These are phyloP conservation scores for Apteryx mantelli DNA, from an alignment of 2,113 vertebrate genomes.

Conservation along the genomic window DNA sequence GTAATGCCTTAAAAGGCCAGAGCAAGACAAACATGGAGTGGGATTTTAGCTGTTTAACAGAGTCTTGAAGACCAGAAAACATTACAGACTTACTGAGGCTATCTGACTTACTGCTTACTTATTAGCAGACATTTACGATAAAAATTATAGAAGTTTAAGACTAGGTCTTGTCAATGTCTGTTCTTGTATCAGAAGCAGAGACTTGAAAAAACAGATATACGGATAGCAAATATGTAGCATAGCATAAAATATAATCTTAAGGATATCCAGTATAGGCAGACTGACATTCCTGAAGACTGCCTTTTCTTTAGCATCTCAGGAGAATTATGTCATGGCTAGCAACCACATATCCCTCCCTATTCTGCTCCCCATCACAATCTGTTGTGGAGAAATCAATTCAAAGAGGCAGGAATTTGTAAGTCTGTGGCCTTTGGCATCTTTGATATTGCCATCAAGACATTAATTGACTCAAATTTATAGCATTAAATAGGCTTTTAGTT, in stretches of 20 bases:
- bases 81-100: neutral
- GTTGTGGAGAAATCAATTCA: neutral
- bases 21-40: neutral
- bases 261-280: neutral
- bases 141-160: neutral
- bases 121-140: neutral
- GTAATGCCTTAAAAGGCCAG: slow-evolving; percentile 19
- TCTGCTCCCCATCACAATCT: neutral
- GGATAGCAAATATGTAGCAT: neutral
- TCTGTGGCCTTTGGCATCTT: neutral
- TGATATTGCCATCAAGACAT: neutral
- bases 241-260: neutral
- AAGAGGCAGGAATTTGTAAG: neutral
- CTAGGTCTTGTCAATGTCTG: neutral
- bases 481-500: neutral
- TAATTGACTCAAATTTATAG: neutral
- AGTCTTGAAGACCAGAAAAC: neutral
- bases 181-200: neutral
- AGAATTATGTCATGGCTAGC: neutral
- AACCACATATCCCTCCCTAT: neutral
- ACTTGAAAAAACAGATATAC: neutral
- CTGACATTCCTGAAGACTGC: neutral
- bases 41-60: neutral
- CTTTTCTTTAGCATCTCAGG: neutral
- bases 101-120: neutral